Conservation (phyloP, 2,797 vertebrate species). For the Pteronotus mesoamericanus region DNA sequence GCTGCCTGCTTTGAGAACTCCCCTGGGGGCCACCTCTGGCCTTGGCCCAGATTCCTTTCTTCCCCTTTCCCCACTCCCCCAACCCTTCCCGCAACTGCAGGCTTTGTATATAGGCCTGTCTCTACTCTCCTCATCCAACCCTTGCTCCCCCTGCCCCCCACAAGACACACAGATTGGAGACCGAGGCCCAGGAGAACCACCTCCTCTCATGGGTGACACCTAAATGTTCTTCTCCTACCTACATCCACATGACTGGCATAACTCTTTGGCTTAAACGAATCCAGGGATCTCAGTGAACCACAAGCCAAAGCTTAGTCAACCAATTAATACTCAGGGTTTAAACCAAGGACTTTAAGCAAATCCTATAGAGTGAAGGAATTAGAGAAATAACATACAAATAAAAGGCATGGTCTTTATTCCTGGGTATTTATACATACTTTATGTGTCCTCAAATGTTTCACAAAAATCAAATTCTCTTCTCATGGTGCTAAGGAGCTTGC, state of each 20-base stretch:
- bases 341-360: slow-evolving; percentile 5
- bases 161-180: not conserved
- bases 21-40: slow-evolving; percentile 70
- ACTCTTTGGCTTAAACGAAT: not conserved
- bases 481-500: not conserved
- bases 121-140: not conserved
- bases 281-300: not conserved
- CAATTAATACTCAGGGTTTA: not conserved
- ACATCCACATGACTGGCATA: not conserved
- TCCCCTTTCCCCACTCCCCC: not conserved
- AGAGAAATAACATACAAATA: not conserved
- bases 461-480: slow-evolving; percentile 12
- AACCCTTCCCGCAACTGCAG: not conserved
- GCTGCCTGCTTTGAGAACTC: slow-evolving; percentile 65
- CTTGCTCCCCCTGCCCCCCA: too few relatives aligned
- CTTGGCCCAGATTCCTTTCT: slow-evolving; percentile 58
- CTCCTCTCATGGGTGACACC: not conserved
- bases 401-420: slow-evolving; percentile 1
- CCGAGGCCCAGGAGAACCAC: not conserved
- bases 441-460: not conserved
- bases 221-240: not conserved
- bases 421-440: not conserved
- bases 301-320: not conserved
- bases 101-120: not conserved
- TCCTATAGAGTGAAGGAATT: not conserved